Conservation (phyloP, 2,797 vertebrate genomes). For the Monodelphis domestica region DNA sequence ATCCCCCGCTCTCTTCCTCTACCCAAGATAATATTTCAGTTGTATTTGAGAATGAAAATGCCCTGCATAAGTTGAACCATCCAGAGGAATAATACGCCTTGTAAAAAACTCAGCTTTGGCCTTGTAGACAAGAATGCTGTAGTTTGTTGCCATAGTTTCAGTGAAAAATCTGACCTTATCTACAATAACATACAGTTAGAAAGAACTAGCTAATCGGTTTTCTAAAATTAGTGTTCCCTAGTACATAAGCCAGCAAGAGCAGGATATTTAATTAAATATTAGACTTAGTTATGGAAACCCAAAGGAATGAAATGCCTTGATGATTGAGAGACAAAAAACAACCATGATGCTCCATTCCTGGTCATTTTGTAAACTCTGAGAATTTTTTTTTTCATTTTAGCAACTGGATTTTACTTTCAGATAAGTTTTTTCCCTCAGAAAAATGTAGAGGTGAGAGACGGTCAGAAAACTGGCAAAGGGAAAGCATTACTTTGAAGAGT, state of each 20-base stretch:
- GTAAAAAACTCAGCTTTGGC: constrained; percentile 79
- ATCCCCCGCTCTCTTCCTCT: background rate
- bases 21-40: constrained; percentile 70
- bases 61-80: constrained; percentile 70
- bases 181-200: constrained; percentile 85
- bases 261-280: constrained; percentile 86
- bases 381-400: constrained; percentile 26
- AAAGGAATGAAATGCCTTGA: constrained; percentile 79
- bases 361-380: constrained; percentile 34
- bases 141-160: constrained; percentile 88
- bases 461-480: constrained; percentile 4
- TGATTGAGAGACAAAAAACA: constrained; percentile 64
- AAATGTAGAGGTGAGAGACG: constrained; percentile 5
- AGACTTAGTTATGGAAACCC: constrained; percentile 80
- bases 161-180: constrained; percentile 87
- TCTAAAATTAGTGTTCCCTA: constrained; percentile 88
- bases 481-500: background rate
- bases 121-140: constrained; percentile 79
- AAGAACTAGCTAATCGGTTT: constrained; percentile 87
- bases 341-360: constrained; percentile 36
- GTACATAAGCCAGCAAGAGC: constrained; percentile 84
- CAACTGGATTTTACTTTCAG: constrained; percentile 40
- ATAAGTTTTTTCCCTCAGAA: background rate
- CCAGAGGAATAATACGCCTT: constrained; percentile 70
- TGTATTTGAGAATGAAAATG: constrained; percentile 63